A percentile compares a stretch with the other conserved stretches of the same genome.
phyloP scores from a whole-genome alignment of 2,797 vertebrate species.

The Numenius phaeopus region DNA sequence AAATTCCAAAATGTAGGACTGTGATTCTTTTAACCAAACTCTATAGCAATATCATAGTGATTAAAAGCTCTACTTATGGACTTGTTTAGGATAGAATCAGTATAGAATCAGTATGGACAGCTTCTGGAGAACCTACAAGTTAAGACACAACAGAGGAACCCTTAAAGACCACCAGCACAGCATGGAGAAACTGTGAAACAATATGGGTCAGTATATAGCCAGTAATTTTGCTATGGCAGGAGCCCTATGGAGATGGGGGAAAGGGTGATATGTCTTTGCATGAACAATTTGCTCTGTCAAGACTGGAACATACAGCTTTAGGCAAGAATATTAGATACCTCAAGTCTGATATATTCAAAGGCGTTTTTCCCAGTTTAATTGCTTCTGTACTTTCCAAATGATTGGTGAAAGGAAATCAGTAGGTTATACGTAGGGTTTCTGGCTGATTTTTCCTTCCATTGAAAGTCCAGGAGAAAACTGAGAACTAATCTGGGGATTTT shows the following conservation, averaged over 20 bases:
- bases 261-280: background rate
- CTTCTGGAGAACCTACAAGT: background rate
- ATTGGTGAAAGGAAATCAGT: conserved; percentile 36
- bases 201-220: background rate
- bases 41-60: background rate
- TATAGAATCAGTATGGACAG: background rate
- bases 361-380: background rate
- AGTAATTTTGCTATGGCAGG: background rate
- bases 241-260: background rate
- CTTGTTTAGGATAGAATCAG: background rate
- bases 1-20: background rate
- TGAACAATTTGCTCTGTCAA: background rate
- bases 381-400: background rate
- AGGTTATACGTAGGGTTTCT: background rate
- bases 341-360: background rate
- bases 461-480: background rate
- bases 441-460: background rate
- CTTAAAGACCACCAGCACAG: background rate
- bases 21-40: background rate
- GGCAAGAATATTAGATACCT: background rate
- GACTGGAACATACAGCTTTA: background rate
- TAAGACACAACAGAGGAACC: background rate
- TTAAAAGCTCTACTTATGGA: background rate
- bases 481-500: conserved; percentile 3
- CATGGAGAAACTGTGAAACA: background rate